phyloP scores from a whole-genome alignment of 92 coral and sea anemone species.

The Bergia puertoricense region DNA sequence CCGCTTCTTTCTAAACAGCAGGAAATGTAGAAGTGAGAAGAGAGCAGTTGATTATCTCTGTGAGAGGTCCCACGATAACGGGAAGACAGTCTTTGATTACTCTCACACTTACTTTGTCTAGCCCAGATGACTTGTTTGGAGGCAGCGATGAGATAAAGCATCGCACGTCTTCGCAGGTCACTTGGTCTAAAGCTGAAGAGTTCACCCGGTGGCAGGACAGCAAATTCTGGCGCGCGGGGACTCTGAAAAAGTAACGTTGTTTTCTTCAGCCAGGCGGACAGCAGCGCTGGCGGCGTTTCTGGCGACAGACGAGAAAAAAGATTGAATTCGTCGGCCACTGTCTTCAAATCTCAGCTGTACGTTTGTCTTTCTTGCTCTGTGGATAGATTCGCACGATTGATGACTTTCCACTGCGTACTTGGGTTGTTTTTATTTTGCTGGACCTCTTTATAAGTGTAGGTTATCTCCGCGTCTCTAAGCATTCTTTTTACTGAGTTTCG shows the following conservation, averaged over 20 bases:
- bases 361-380: slow-evolving; percentile 21
- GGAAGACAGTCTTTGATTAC: slow-evolving; percentile 47
- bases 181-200: slow-evolving; percentile 44
- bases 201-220: slow-evolving; percentile 23
- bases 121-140: slow-evolving; percentile 50
- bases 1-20: slow-evolving; percentile 4
- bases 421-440: slow-evolving; percentile 47
- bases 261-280: slow-evolving; percentile 36
- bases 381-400: slow-evolving; percentile 30
- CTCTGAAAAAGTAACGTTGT: slow-evolving; percentile 38
- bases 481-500: slow-evolving; percentile 16
- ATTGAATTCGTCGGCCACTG: slow-evolving; percentile 44
- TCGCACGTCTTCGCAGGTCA: slow-evolving; percentile 44
- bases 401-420: slow-evolving; percentile 27
- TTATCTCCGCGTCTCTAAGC: slow-evolving; percentile 51
- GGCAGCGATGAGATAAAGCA: slow-evolving; percentile 45
- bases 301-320: slow-evolving; percentile 48
- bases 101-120: slow-evolving; percentile 49
- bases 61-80: slow-evolving; percentile 51
- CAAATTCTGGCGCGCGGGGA: not conserved
- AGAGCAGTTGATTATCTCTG: slow-evolving; percentile 49
- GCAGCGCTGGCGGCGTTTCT: slow-evolving; percentile 48
- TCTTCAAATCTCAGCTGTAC: slow-evolving; percentile 36
- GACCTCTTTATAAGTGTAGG: slow-evolving; percentile 44
- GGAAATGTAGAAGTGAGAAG: slow-evolving; percentile 23